Percentiles rank a stretch among this genome's conserved stretches.
These are phyloP conservation scores for Drosophila yooni DNA, from an alignment of 2,888 invertebrate species.

Conservation along the genomic window DNA sequence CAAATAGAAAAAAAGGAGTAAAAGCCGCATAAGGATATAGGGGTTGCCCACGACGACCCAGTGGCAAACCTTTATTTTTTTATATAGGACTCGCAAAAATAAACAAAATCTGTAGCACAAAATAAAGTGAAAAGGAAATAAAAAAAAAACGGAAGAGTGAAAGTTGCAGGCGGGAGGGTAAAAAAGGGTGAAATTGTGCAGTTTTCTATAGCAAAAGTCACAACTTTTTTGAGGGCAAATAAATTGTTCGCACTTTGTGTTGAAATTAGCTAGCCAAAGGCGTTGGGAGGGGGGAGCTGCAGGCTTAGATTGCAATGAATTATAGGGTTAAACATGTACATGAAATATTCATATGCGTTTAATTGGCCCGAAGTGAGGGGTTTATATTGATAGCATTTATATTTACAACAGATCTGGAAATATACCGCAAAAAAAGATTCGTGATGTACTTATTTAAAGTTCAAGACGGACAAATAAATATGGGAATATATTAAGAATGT, in stretches of 20 bases:
- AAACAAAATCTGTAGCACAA: constrained; percentile 3
- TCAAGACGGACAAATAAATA: background rate
- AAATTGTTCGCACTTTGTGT: constrained; percentile 66
- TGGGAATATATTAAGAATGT: background rate
- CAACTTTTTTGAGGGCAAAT: constrained; percentile 50
- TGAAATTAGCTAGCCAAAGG: constrained; percentile 56
- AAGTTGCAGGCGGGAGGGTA: constrained; percentile 36
- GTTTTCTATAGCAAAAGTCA: constrained; percentile 50
- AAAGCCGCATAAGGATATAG: constrained; percentile 36
- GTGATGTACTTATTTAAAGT: background rate
- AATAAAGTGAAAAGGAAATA: constrained; percentile 9
- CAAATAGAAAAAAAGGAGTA: constrained; percentile 66
- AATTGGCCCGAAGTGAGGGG: background rate
- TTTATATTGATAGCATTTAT: background rate
- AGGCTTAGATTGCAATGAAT: constrained; percentile 39
- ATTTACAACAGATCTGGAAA: background rate
- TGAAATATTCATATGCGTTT: constrained; percentile 3
- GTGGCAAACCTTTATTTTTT: constrained; percentile 51
- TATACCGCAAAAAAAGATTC: background rate
- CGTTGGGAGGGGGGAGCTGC: constrained; percentile 22
- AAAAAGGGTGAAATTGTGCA: constrained; percentile 66
- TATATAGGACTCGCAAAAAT: constrained; percentile 48
- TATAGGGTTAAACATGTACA: constrained; percentile 39
- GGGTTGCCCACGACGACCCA: constrained; percentile 42
- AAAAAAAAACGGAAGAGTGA: constrained; percentile 44